Evolutionary conservation across 2,113 vertebrate genomes (phyloP).

Genomic region (Pygoscelis adeliae): DNA sequence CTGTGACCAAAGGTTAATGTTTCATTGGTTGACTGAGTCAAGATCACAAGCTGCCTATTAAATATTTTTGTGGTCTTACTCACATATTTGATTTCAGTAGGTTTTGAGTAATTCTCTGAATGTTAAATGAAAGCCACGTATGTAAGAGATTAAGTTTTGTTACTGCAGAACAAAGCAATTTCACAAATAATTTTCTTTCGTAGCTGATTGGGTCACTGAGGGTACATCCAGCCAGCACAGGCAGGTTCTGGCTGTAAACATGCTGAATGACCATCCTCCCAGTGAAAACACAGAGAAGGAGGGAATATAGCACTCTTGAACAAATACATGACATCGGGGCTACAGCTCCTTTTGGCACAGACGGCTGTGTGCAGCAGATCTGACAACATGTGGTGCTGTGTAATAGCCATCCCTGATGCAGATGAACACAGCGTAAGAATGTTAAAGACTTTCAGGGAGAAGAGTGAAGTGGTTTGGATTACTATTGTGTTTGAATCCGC

Average conservation of each 20-base stretch:
- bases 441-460: neutral
- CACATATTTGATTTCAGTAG: neutral
- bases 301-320: neutral
- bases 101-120: neutral
- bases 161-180: conserved; percentile 30
- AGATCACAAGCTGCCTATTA: conserved; percentile 25
- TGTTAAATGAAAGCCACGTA: conserved; percentile 9
- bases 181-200: conserved; percentile 4
- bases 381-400: neutral
- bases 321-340: neutral
- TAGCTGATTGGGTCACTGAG: neutral
- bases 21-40: conserved; percentile 17
- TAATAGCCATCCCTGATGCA: neutral
- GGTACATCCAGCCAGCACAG: neutral
- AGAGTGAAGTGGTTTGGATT: neutral
- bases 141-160: neutral
- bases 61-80: neutral
- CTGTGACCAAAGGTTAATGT: conserved; percentile 51
- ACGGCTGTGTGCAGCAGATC: neutral
- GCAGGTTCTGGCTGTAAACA: neutral
- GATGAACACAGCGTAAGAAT: neutral
- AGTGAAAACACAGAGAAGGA: neutral
- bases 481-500: neutral
- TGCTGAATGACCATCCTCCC: neutral
- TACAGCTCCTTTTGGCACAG: neutral